Evolutionary conservation across 2,888 invertebrate genomes (phyloP).

Genomic region (Elegia similella): DNA sequence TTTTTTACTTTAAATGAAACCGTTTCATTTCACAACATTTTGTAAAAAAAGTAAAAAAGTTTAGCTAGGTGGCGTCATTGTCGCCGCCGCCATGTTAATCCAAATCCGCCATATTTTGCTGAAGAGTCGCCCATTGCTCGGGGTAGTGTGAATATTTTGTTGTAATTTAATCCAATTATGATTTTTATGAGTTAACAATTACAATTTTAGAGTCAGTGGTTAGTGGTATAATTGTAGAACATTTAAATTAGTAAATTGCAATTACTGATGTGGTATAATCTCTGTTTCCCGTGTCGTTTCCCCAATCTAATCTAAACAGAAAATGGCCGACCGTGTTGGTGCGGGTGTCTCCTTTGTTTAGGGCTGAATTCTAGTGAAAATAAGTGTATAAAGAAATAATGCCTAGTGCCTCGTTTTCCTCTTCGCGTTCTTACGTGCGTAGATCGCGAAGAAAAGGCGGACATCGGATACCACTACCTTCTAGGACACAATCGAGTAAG

Average conservation of each 20-base stretch:
- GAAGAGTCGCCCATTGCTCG: constrained; percentile 71
- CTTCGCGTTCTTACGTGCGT: constrained; percentile 94
- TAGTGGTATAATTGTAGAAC: constrained; percentile 57
- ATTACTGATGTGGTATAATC: constrained; percentile 61
- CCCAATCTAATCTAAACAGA: constrained; percentile 84
- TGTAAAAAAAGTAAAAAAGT: constrained; percentile 30
- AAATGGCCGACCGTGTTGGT: constrained; percentile 91
- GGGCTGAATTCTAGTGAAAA: constrained; percentile 80
- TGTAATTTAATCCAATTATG: constrained; percentile 65
- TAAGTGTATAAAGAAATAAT: constrained; percentile 85
- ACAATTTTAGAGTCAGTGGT: constrained; percentile 62
- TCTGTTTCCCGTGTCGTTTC: constrained; percentile 71
- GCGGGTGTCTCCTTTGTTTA: constrained; percentile 93
- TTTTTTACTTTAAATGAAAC: neutral
- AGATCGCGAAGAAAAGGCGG: constrained; percentile 95
- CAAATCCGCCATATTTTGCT: constrained; percentile 77
- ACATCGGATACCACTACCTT: constrained; percentile 91
- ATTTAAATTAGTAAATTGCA: constrained; percentile 40
- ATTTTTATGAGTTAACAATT: constrained; percentile 65
- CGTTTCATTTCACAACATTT: neutral
- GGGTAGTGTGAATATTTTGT: constrained; percentile 65
- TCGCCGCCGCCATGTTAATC: constrained; percentile 66
- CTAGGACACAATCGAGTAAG: constrained; percentile 91
- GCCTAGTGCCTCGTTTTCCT: constrained; percentile 97
- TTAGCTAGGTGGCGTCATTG: constrained; percentile 51